Base-by-base conservation (phyloP, 2,797 vertebrate species). In the Enoplosus armatus region DNA sequence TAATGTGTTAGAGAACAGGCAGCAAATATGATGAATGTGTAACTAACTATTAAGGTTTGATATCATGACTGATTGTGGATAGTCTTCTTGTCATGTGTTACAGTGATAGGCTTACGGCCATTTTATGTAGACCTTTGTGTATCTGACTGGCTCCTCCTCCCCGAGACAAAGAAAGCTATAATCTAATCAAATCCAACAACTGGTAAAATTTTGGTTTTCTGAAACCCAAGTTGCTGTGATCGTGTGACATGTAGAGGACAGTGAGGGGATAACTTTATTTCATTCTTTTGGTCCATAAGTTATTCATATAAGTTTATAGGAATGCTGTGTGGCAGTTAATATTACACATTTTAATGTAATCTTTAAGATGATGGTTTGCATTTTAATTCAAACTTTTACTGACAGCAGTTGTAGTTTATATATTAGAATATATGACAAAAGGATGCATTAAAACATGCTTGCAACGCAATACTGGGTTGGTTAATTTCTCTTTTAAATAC, bases 111-210 rank as follows among this genome's bases (percentile, higher is more conserved):
- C 12, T 41, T 5, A 54, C 2, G 12, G 39, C 8, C 39, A 24
- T 41, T 18, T 62, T 51, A 31, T 53, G 51, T 41, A 33, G 18
- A 41, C 45, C 53, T 59, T 16, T 68, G 43, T 48, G 24, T 37
- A 11, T 79, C 20, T 41, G 33, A 16, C 29, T 51, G 41, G 6
- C 24, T 39, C 5, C 4, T 47, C 11, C n/a, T 31, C 8, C 5
- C 33, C 3, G 16, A 43, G 10, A 58, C 26, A 58, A 51, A 47
- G 50, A 41, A 4, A 35, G 27, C 33, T 73, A 1, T 61, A 35
- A 53, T 75, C 12, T 27, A 53, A 66, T 71, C 48, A 75, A 54
- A 64, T 37, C 43, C 11, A 18, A 9, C 12, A 45, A 24, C 16
- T 24, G 7, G 5, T 31, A 18, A 2, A 29, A 12, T 20, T 33